Base-by-base conservation (phyloP, 2,888 invertebrate species). In the Andrena fulva region DNA sequence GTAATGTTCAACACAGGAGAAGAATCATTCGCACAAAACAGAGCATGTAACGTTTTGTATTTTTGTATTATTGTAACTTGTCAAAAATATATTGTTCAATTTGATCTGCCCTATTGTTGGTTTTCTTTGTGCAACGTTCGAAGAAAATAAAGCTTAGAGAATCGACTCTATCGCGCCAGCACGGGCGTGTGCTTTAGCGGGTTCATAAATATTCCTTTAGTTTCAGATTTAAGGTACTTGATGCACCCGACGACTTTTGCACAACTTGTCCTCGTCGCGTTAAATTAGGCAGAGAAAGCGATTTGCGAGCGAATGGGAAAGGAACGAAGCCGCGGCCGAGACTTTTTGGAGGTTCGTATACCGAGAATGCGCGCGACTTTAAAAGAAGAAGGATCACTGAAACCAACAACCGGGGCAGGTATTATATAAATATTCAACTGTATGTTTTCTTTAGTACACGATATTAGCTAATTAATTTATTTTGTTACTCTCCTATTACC, bases 401-500 rank as follows among this genome's bases (percentile, higher is more conserved):
- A 91, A 91, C 91, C 92, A 93, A 93, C 92, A 91, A 92, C 82
- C 75, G 87, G 92, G 92, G 89, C 92, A 93, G 42, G 91, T 88
- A 84, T 83, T 90, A 91, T 91, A 92, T 91, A 92, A 93, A 92
- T 91, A 92, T 92, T 91, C 79, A 91, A 91, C 90, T 90, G 89
- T 90, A 90, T 90, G 89, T 87, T 90, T 89, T 89, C 86, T 87
- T 88, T 86, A 89, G 87, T 91, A 92, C 89, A 90, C 87, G 89
- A 89, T 92, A 91, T 90, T 91, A 91, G 87, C 91, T 93, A 92
- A 92, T 92, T 88, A 91, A 79, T 91, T 92, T 91, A 93, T 84
- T 92, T 93, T 93, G 92, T 93, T 93, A 93, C 88, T 93, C 91
- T 91, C 92, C 93, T 93, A 94, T 93, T 93, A 94, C 84, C 92